Percentiles rank a stretch among this genome's conserved stretches.
These are phyloP conservation scores for Diploptera punctata DNA, from an alignment of 2,888 invertebrate genomes.

Conservation along the genomic window DNA sequence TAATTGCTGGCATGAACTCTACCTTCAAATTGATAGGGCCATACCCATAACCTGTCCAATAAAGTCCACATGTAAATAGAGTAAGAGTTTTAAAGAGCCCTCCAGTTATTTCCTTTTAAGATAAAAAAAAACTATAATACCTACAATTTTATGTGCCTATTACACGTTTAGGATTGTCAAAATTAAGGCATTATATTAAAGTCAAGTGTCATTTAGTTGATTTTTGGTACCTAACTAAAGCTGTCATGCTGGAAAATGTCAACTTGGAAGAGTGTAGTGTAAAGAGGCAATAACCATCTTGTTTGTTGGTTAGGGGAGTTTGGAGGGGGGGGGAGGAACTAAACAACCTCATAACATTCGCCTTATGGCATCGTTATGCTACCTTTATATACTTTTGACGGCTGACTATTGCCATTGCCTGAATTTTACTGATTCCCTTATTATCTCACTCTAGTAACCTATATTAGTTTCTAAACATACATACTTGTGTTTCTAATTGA, in stretches of 20 bases:
- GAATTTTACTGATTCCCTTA: constrained; percentile 23
- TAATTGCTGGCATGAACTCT: no score
- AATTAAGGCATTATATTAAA: no score
- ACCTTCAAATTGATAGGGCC: background rate
- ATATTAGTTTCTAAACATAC: constrained; percentile 13
- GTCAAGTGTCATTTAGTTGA: no score
- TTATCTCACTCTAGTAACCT: constrained; percentile 12
- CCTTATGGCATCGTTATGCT: constrained; percentile 26
- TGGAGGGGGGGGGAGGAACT: background rate
- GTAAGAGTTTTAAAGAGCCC: background rate
- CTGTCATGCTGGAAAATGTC: no score
- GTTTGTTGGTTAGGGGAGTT: constrained; percentile 17
- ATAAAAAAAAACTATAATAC: no score
- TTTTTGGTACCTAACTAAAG: no score
- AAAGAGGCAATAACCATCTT: constrained; percentile 25
- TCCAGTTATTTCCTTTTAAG: no score
- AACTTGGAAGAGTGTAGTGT: no score
- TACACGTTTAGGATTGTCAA: no score
- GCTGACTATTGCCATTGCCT: constrained; percentile 26
- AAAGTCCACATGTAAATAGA: background rate
- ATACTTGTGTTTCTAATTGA: no score
- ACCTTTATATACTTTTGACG: constrained; percentile 26
- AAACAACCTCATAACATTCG: constrained; percentile 24
- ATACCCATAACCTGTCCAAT: background rate
- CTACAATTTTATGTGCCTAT: no score